Evolutionary conservation across 92 coral and sea anemone genomes (phyloP).

Genomic region (Micromussa lordhowensis): DNA sequence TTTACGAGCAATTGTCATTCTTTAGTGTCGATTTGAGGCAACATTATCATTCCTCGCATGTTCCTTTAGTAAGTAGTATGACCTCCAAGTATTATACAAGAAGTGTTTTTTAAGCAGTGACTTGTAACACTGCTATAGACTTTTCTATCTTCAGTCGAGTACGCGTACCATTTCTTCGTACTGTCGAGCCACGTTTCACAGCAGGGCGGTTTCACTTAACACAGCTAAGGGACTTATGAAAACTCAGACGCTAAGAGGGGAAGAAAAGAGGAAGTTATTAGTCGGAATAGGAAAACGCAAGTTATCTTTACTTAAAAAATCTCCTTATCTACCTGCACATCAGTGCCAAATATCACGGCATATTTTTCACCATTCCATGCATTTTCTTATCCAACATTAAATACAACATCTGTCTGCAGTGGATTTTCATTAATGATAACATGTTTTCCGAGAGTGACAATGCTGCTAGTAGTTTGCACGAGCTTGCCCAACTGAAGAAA

Average conservation of each 20-base stretch:
- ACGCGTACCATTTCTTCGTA: not conserved
- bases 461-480: not conserved
- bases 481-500: not conserved
- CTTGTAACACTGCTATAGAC: not conserved
- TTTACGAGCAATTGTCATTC: not conserved
- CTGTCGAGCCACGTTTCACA: not conserved
- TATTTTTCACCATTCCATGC: constrained; percentile 18
- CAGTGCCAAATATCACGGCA: constrained; percentile 4
- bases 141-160: not conserved
- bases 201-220: not conserved
- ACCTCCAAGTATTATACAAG: not conserved
- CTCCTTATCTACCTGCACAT: not conserved
- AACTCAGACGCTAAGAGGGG: not conserved
- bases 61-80: not conserved
- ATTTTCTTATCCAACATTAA: constrained; percentile 7
- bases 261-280: not conserved
- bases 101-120: not conserved
- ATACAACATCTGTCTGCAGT: constrained; percentile 7
- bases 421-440: not conserved
- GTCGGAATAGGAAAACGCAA: not conserved
- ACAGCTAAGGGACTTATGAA: not conserved
- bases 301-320: not conserved
- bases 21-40: not conserved
- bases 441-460: not conserved
- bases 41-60: constrained; percentile 11